Percentiles rank a stretch among this genome's conserved stretches.
phyloP scores from a whole-genome alignment of 2,113 vertebrate genomes.

The Terrapene triunguis region DNA sequence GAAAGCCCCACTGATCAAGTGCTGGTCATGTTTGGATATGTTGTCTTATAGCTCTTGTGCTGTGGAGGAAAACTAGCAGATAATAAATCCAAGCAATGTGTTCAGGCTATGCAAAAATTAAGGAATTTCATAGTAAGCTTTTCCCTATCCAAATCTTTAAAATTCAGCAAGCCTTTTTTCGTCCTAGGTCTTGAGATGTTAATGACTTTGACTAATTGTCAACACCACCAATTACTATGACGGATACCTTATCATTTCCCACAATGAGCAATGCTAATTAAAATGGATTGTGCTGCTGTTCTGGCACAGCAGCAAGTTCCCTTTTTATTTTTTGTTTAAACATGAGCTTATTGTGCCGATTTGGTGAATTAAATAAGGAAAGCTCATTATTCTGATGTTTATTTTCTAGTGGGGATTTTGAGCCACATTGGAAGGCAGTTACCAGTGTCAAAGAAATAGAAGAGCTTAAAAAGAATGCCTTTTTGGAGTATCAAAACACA shows the following conservation, averaged over 20 bases:
- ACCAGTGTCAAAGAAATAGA: slow-evolving; percentile 64
- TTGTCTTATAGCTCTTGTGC: neutral
- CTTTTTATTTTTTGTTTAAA: slow-evolving; percentile 79
- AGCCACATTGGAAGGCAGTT: slow-evolving; percentile 65
- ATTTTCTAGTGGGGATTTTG: slow-evolving; percentile 71
- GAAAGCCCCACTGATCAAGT: neutral
- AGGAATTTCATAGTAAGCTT: slow-evolving; percentile 23
- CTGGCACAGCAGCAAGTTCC: slow-evolving; percentile 75
- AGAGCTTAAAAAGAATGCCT: slow-evolving; percentile 36
- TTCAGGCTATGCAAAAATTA: slow-evolving; percentile 39
- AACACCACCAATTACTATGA: slow-evolving; percentile 85
- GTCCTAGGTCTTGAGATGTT: slow-evolving; percentile 82
- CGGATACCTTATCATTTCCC: slow-evolving; percentile 89
- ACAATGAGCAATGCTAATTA: slow-evolving; percentile 88
- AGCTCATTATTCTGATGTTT: slow-evolving; percentile 75
- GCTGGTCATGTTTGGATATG: fast-evolving
- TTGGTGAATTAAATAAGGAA: slow-evolving; percentile 76
- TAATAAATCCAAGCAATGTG: slow-evolving; percentile 1
- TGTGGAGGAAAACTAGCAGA: slow-evolving; percentile 15
- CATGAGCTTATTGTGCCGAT: slow-evolving; percentile 79
- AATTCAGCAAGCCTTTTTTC: slow-evolving; percentile 71
- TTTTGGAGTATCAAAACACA: slow-evolving; percentile 63
- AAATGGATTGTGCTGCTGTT: slow-evolving; percentile 82
- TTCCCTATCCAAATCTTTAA: slow-evolving; percentile 58
- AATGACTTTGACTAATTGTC: slow-evolving; percentile 88